Conservation (phyloP, 64 coral and sea anemone genomes). For the Dendrophyllia cribrosa region DNA sequence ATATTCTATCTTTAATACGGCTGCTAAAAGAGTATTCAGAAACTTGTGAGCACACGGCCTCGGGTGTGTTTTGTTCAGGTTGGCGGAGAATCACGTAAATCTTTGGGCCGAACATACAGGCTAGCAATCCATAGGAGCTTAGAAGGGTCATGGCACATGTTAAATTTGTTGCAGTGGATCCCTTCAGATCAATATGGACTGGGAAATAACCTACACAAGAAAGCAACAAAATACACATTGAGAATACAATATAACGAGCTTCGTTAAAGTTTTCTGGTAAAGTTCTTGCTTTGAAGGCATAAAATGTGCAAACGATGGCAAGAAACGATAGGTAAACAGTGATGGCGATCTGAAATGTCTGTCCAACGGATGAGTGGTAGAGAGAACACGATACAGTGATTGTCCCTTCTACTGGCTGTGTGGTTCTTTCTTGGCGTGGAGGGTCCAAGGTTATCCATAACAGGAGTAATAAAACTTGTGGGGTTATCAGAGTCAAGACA, state of each 20-base stretch:
- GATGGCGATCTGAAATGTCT: slow-evolving; percentile 11
- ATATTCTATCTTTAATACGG: not conserved
- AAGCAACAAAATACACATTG: slow-evolving; percentile 42
- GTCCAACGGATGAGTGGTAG: not conserved
- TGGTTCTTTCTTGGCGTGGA: slow-evolving; percentile 5
- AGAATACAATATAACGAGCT: slow-evolving; percentile 41
- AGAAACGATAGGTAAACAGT: slow-evolving; percentile 11
- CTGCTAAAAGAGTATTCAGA: slow-evolving; percentile 8
- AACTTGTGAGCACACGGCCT: slow-evolving; percentile 34
- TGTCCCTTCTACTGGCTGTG: not conserved
- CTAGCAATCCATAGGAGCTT: slow-evolving; percentile 43
- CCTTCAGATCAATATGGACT: not conserved
- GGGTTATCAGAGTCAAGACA: not conserved
- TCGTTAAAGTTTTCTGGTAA: slow-evolving; percentile 60
- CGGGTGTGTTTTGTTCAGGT: slow-evolving; percentile 56
- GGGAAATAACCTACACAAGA: slow-evolving; percentile 31
- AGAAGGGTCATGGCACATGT: slow-evolving; percentile 11
- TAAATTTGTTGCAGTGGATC: not conserved
- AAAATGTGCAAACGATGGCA: slow-evolving; percentile 13
- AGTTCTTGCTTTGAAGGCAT: slow-evolving; percentile 44
- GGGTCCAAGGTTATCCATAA: slow-evolving; percentile 39
- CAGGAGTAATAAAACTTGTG: not conserved
- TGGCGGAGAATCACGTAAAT: slow-evolving; percentile 41
- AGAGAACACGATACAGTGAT: slow-evolving; percentile 3
- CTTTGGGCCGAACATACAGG: slow-evolving; percentile 70